phyloP scores from a whole-genome alignment of 2,113 vertebrate genomes.

The Trochalopteron elliotii region DNA sequence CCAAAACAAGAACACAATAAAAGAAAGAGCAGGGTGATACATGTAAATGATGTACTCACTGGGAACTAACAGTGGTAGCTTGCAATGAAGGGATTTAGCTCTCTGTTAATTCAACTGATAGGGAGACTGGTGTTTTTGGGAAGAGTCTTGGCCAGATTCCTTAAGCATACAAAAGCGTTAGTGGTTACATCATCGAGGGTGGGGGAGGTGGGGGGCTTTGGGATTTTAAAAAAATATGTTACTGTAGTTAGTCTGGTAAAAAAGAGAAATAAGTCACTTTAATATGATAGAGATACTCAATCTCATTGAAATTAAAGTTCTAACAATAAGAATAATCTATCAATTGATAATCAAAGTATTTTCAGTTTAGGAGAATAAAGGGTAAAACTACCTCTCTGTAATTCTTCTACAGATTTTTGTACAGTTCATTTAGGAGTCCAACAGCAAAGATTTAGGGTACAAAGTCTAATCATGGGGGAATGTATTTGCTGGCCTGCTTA shows the following conservation, averaged over 20 bases:
- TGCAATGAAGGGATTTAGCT: slow-evolving; percentile 30
- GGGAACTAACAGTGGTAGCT: slow-evolving; percentile 41
- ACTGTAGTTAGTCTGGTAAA: not conserved
- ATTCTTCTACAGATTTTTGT: not conserved
- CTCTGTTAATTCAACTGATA: slow-evolving; percentile 29
- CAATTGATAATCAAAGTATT: not conserved
- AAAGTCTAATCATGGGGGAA: not conserved
- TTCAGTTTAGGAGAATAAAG: not conserved
- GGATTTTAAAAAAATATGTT: not conserved
- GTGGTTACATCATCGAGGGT: not conserved
- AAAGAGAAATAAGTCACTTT: not conserved
- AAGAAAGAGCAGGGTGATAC: slow-evolving; percentile 28
- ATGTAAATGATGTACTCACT: slow-evolving; percentile 67
- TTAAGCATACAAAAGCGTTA: slow-evolving; percentile 16
- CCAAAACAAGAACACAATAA: slow-evolving; percentile 23
- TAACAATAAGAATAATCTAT: not conserved
- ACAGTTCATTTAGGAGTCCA: not conserved
- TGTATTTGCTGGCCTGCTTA: not conserved
- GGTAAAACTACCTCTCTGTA: not conserved
- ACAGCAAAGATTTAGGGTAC: not conserved
- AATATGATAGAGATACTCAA: not conserved
- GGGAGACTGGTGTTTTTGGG: not conserved
- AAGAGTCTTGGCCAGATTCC: slow-evolving; percentile 1
- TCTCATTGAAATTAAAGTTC: not conserved
- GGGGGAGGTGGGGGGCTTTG: not conserved